Evolutionary conservation across 1,140 invertebrate genomes (phyloP), one percentile per base, ranked within the genome.

Genomic region (Episyrphus balteatus): DNA sequence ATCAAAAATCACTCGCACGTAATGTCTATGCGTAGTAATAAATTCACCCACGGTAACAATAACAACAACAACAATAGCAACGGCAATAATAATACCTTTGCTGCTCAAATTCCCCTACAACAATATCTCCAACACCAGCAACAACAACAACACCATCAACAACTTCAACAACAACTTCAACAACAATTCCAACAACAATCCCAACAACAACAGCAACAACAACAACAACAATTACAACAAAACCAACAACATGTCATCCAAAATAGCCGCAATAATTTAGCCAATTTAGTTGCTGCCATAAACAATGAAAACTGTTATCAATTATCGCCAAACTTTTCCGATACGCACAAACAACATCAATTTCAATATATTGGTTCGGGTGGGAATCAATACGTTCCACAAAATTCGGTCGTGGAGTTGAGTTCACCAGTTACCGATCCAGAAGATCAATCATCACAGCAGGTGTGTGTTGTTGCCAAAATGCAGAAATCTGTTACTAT

Each of bases 401-500:
- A n/a, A 5, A 36, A 36, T 36, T 36, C 34, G 14, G 14, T n/a
- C 5, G 14, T 36, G 5, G 34, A n/a, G 11, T 12, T 36, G 34
- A 36, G 14, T 36, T n/a, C 12, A n/a, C 12, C 12, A 5, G 42
- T 48, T 0, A 43, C 59, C 8, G 59, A 61, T 13, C 36, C 61
- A 17, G 59, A 61, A 38, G 12, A 15, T n/a, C 12, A 36, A 36
- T 15, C n/a, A n/a, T n/a, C 12, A 6, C 56, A 64, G 42, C 60
- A 58, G 21, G 51, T 66, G 33, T 66, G 63, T 44, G 61, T 66
- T 2, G 63, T 68, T 41, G 72, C 72, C 52, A 72, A 71, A 44
- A 68, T 71, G 55, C 66, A 68, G 44, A 79, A 78, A 51, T 77
- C 75, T 31, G 78, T 80, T 33, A 78, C 78, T 17, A 78, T 80